Evolutionary conservation across 2,113 vertebrate genomes (phyloP), one percentile per base, ranked within the genome.

Genomic region (Chroicocephalus ridibundus): DNA sequence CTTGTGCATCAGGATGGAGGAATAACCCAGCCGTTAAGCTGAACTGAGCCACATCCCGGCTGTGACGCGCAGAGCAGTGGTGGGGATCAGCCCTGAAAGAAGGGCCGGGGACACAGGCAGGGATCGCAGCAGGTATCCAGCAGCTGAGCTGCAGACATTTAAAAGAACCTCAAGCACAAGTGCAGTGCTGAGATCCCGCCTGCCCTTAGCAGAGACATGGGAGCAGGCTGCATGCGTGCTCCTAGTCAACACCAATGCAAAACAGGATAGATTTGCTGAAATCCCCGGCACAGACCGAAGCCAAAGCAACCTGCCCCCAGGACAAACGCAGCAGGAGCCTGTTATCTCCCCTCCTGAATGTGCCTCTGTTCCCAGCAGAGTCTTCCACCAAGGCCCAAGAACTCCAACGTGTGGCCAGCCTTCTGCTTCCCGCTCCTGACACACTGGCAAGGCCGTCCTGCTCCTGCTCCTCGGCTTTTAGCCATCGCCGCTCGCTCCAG

Each of bases 61-160:
- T 46, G 29, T 4, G n/a, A 10, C 0, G 2, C 19, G 26, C 0
- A 0, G 40, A 31, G 25, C 4, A 11, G 40, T 5, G 29, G 31
- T 5, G 15, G 20, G 34, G 24, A 3, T 38, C 47, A 82, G 40
- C 58, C 54, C 71, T 22, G 54, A 38, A 38, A 34, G 27, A 10
- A 13, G 34, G 44, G 34, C 40, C 62, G 72, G 66, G 24, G 9
- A 20, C 24, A 7, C 8, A 5, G 42, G 17, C 36, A 51, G 42
- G 0, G 32, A 22, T 4, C 2, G 34, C 14, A 32, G 29, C 55
- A 49, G 66, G 42, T 29, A 32, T 26, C 58, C 1, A 13, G n/a
- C 15, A 49, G 52, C 10, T 8, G 34, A 51, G 32, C 3, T 18
- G 9, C 15, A 34, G 55, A 10, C 17, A 6, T n/a, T 46, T 22